Percentiles rank a stretch among this genome's conserved stretches.
phyloP scores from a whole-genome alignment of 1,140 invertebrate genomes.

The Chrysomallon squamiferum region DNA sequence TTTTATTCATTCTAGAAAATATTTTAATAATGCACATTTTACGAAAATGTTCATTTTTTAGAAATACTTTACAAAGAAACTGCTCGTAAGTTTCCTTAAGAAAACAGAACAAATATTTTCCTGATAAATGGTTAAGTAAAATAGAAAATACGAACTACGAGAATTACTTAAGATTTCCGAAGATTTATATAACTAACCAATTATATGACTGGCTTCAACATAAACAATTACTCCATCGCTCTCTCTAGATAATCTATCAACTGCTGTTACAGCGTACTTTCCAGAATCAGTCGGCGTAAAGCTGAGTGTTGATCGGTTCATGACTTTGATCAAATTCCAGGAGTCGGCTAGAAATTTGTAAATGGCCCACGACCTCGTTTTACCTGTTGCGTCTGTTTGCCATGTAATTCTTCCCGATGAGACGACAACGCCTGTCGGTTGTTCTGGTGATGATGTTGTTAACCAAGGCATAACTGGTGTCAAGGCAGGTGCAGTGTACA shows the following conservation, averaged over 20 bases:
- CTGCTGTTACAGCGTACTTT: neutral
- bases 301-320: neutral
- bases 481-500: conserved; percentile 36
- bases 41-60: no score
- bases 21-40: no score
- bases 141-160: no score
- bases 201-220: neutral
- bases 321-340: neutral
- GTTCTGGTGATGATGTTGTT: neutral
- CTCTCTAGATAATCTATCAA: neutral
- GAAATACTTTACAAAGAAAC: no score
- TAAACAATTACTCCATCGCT: neutral
- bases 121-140: no score
- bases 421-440: neutral
- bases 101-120: no score
- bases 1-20: no score
- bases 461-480: conserved; percentile 45
- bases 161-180: no score
- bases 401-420: neutral
- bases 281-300: neutral
- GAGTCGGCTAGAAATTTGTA: neutral
- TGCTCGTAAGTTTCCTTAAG: no score
- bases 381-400: neutral
- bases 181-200: no score
- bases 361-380: neutral